Conservation (phyloP, 2,797 vertebrate species). For the Otus scops region DNA sequence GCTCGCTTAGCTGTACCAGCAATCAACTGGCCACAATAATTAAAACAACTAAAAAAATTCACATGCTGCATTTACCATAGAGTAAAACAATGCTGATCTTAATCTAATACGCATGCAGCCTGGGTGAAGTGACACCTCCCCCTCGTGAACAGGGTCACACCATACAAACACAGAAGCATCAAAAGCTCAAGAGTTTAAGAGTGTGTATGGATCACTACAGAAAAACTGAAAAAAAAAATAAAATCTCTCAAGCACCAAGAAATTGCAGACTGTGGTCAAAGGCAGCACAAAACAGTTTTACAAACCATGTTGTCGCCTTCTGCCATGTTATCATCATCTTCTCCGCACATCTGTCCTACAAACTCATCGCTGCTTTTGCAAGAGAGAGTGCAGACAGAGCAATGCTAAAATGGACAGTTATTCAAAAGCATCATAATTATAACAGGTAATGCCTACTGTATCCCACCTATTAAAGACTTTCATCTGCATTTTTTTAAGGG, state of each 20-base stretch:
- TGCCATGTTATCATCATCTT: neutral
- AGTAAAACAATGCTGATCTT: conserved; percentile 28
- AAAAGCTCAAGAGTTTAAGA: neutral
- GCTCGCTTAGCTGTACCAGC: neutral
- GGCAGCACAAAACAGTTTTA: neutral
- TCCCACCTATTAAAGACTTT: neutral
- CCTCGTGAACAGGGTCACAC: neutral
- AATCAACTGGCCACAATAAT: neutral
- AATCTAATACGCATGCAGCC: neutral
- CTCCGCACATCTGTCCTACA: neutral
- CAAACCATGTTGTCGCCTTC: accelerated
- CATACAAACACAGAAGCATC: neutral
- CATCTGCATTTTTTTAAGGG: neutral
- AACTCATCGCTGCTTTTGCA: neutral
- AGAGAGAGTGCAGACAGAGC: neutral
- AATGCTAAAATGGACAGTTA: accelerated
- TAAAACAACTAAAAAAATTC: neutral
- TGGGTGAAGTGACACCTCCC: neutral
- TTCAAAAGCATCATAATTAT: neutral
- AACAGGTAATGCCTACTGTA: neutral
- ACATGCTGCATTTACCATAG: neutral
- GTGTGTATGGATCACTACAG: accelerated
- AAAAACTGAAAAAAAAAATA: neutral
- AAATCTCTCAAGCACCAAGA: neutral
- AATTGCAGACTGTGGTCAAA: neutral